These are phyloP conservation scores for Mallotus villosus DNA, from an alignment of 2,797 vertebrate species.

Conservation along the genomic window DNA sequence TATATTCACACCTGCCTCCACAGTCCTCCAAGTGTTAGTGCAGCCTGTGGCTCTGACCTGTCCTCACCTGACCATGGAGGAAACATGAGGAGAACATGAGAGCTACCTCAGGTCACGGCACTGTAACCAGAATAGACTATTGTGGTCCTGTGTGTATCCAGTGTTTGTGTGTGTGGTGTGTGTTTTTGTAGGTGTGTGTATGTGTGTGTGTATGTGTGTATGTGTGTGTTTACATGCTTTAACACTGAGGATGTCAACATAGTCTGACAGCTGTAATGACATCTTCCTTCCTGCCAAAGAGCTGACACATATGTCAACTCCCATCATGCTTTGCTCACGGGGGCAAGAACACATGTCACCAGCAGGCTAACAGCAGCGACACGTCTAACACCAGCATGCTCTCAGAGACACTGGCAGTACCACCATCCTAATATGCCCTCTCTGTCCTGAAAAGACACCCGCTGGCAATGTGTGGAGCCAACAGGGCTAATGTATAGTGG, in stretches of 20 bases:
- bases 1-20: no score
- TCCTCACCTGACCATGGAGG: no score
- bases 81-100: neutral
- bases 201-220: neutral
- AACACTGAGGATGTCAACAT: neutral
- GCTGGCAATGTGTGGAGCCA: no score
- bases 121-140: neutral
- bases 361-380: neutral
- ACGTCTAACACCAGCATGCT: neutral
- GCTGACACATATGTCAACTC: neutral
- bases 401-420: neutral
- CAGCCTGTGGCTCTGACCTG: no score
- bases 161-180: neutral
- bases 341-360: slow-evolving; percentile 1
- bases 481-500: neutral
- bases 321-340: neutral
- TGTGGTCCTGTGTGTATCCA: no score
- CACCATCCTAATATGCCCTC: neutral
- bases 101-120: neutral
- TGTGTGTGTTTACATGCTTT: neutral
- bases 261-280: neutral
- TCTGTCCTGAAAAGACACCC: neutral
- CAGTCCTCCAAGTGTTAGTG: no score
- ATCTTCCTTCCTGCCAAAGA: neutral
- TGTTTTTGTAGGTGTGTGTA: no score